These are phyloP conservation scores for Zaprionus inermis DNA, from an alignment of 1,140 invertebrate species.

Conservation along the genomic window DNA sequence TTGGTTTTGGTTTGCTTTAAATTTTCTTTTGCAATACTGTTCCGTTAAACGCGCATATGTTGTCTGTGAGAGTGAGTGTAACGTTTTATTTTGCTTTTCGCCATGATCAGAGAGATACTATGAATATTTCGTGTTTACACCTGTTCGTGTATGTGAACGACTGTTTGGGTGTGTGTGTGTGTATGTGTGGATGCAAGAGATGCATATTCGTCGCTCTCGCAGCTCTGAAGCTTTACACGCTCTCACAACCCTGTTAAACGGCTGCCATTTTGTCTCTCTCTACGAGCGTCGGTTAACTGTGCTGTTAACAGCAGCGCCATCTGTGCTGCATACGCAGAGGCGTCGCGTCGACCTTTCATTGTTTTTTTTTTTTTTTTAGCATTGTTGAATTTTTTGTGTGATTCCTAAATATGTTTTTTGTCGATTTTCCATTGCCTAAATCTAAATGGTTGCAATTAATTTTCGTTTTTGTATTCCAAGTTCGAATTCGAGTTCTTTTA, in stretches of 20 bases:
- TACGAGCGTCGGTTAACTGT: not conserved
- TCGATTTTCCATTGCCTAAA: conserved; percentile 34
- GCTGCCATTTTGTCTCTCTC: conserved; percentile 4
- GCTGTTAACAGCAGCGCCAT: conserved; percentile 18
- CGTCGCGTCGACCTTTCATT: conserved; percentile 8
- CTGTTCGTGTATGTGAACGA: not conserved
- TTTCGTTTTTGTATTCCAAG: not conserved
- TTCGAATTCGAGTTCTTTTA: conserved; percentile 14
- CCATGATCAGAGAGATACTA: too few species aligned
- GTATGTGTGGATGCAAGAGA: conserved; percentile 18
- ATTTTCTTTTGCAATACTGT: conserved; percentile 66
- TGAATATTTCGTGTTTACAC: not conserved
- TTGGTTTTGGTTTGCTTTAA: conserved; percentile 14
- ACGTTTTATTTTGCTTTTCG: conserved; percentile 5
- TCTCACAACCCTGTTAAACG: not conserved
- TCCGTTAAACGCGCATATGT: conserved; percentile 49
- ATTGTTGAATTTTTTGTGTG: conserved; percentile 20
- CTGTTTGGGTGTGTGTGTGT: conserved; percentile 30
- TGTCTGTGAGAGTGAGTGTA: not conserved
- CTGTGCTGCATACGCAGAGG: conserved; percentile 29
- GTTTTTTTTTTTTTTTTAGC: conserved; percentile 6
- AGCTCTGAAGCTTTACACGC: not conserved
- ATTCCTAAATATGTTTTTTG: conserved; percentile 29
- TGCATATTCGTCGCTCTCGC: not conserved
- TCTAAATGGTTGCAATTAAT: conserved; percentile 49